Evolutionary conservation across 2,113 vertebrate species (phyloP), one percentile per base, ranked within the genome.

Genomic region (Taurulus bubalis): DNA sequence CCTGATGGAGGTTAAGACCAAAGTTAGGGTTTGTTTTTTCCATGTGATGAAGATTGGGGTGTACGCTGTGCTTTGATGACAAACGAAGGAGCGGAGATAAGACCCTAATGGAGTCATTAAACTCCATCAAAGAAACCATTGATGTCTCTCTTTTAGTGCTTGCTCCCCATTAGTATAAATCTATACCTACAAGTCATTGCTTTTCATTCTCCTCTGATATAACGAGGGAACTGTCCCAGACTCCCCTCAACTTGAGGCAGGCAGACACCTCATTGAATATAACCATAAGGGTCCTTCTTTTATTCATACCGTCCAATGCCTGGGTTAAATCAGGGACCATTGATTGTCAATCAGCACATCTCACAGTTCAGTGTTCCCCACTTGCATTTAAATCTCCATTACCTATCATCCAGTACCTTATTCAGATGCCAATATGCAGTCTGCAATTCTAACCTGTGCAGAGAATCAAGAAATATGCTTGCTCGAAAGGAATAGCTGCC

Each of bases 291-390:
- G 60, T 64, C 65, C 59, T 81, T 84, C 76, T 87, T 87, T 87
- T 93, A 89, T 90, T 90, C 85, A 90, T 87, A 85, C 71, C 12
- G 78, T 87, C 86, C 80, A 64, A 75, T 42, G 77, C 71, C 85
- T 76, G 77, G 74, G 84, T 88, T 84, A 84, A 91, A 92, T 82
- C 87, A 88, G 85, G 82, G 68, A 79, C 84, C 77, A 88, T 91
- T 91, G 92, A 93, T 93, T 91, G 88, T 85, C 87, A 93, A 92
- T 92, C 91, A 92, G 86, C 79, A 86, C 83, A 89, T 89, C 85
- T 89, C 84, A 77, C 86, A 80, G 85, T 80, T 80, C 82, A 82
- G 59, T 40, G 34, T 87, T 62, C 45, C 77, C 70, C 72, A 18
- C 85, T 81, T 68, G 79, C 84, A 86, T 87, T 89, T 90, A 85